These are phyloP conservation scores for Priocnemis perturbator DNA, from an alignment of 2,888 invertebrate genomes.

Conservation along the genomic window DNA sequence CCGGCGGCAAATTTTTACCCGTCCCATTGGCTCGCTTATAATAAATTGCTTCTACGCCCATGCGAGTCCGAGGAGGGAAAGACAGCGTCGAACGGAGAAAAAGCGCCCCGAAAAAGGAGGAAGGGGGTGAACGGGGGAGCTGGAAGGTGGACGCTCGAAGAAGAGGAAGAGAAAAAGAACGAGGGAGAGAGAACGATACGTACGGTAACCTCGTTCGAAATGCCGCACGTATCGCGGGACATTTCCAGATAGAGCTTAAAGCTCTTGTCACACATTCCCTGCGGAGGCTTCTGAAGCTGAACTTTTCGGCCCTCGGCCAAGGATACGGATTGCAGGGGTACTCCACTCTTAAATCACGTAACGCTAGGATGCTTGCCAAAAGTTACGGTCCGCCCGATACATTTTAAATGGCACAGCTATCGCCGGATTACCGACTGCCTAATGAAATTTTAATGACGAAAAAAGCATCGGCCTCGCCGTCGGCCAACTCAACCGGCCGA, in stretches of 20 bases:
- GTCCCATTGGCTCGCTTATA: slow-evolving; percentile 16
- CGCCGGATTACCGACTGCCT: neutral
- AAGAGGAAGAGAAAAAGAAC: neutral
- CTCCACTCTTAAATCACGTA: slow-evolving; percentile 42
- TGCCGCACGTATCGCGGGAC: slow-evolving; percentile 40
- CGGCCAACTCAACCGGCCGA: too few relatives aligned
- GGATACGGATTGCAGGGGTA: slow-evolving; percentile 14
- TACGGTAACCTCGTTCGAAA: slow-evolving; percentile 31
- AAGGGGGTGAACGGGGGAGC: neutral
- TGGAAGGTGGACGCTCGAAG: neutral
- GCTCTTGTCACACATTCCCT: slow-evolving; percentile 39
- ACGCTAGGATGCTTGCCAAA: slow-evolving; percentile 10
- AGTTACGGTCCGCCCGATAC: slow-evolving; percentile 10
- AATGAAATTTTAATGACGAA: slow-evolving; percentile 4
- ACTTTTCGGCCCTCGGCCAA: slow-evolving; percentile 28
- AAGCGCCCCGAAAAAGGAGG: neutral
- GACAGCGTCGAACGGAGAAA: neutral
- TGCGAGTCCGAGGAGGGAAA: slow-evolving; percentile 2
- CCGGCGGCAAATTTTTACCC: slow-evolving; percentile 21
- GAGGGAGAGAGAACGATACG: neutral
- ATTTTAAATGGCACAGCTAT: slow-evolving; percentile 9
- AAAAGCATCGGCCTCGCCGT: too few relatives aligned
- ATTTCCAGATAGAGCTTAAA: slow-evolving; percentile 38
- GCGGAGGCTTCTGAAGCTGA: slow-evolving; percentile 13
- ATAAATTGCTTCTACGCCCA: slow-evolving; percentile 22